Evolutionary conservation across 2,888 invertebrate species (phyloP).

Genomic region (Tetramorium bicarinatum): DNA sequence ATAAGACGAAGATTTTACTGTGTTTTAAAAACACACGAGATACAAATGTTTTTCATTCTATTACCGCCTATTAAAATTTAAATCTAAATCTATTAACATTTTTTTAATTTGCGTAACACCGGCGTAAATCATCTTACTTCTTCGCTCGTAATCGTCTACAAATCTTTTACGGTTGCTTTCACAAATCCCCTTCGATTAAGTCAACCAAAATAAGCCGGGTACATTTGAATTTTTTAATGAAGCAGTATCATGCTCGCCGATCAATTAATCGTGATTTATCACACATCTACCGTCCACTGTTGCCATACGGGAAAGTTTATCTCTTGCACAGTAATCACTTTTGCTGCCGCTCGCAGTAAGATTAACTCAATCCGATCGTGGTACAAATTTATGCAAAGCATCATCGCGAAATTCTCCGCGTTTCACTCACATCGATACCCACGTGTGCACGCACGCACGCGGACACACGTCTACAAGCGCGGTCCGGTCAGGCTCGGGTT

Average conservation of each 20-base stretch:
- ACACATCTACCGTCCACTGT: background rate
- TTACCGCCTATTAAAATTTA: background rate
- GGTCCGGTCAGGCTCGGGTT: slow-evolving; percentile 51
- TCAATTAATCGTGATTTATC: slow-evolving; percentile 36
- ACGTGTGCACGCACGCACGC: background rate
- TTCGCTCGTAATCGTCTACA: background rate
- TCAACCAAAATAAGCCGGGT: background rate
- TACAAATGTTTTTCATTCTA: background rate
- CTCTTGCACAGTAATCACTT: slow-evolving; percentile 14
- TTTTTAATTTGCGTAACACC: background rate
- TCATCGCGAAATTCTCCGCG: slow-evolving; percentile 17
- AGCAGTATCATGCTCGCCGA: background rate
- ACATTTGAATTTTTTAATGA: slow-evolving; percentile 31
- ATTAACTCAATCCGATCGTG: slow-evolving; percentile 33
- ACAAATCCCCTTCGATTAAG: background rate
- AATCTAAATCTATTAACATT: background rate
- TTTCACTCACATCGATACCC: slow-evolving; percentile 16
- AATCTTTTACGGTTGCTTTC: slow-evolving; percentile 3
- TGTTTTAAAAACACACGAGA: background rate
- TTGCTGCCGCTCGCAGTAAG: background rate
- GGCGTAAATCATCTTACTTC: background rate
- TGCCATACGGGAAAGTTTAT: background rate
- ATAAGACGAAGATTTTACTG: too few relatives aligned
- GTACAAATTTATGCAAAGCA: slow-evolving; percentile 42
- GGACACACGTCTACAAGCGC: background rate